phyloP scores from a whole-genome alignment of 53 echinoderm and acorn worm species.

The Luidia sarsii region DNA sequence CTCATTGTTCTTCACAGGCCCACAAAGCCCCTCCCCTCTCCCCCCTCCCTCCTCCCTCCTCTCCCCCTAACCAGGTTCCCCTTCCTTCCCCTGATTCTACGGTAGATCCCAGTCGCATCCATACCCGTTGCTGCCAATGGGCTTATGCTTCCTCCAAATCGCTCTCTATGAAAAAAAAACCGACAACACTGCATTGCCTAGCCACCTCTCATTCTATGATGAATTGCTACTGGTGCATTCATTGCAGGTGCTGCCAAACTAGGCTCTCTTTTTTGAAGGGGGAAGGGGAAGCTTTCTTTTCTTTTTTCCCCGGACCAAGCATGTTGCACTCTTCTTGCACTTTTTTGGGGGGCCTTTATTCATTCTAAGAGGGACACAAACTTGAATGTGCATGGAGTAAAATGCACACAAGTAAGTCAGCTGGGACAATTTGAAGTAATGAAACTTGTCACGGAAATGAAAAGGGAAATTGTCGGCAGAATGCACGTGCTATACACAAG shows the following conservation, averaged over 20 bases:
- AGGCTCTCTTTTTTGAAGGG: background rate
- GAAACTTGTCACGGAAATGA: no score
- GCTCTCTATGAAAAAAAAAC: background rate
- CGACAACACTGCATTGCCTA: no score
- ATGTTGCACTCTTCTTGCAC: conserved; percentile 15
- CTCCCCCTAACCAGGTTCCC: background rate
- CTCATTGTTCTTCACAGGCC: conserved; percentile 29
- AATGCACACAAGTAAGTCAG: no score
- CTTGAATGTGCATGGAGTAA: background rate
- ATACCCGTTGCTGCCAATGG: background rate
- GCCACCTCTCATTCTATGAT: no score
- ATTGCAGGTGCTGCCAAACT: conserved; percentile 38
- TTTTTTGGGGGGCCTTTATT: background rate
- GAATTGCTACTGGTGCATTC: conserved; percentile 28
- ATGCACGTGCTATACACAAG: no score
- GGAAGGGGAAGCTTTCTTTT: background rate
- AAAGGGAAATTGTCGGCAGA: no score
- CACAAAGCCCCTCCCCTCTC: background rate
- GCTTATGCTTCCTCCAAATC: no score
- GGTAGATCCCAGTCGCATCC: no score
- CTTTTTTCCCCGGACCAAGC: background rate
- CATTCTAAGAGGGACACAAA: background rate
- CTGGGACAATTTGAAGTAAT: no score
- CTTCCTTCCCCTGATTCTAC: background rate
- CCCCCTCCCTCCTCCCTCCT: background rate